Base-by-base conservation (phyloP, 2,888 invertebrate genomes). In the Nomada ferruginata region DNA sequence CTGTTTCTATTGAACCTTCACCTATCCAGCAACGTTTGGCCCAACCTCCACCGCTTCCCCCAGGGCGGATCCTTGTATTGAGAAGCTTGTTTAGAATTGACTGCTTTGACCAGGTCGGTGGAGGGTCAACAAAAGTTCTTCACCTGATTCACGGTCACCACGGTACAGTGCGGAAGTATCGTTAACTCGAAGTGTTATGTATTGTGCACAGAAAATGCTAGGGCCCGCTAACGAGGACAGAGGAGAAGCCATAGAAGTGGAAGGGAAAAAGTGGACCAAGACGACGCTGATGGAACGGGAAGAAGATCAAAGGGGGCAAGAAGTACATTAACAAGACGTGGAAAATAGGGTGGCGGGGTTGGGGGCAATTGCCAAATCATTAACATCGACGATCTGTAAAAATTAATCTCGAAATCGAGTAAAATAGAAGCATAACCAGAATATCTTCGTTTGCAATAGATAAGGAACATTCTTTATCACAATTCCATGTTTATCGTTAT, bases 41-140 rank as follows among this genome's bases (percentile, higher is more conserved):
- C 23, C 47, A 20, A 2, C 5, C 26, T 4, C 4, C 3, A 0
- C 4, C n/a, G 13, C 15, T 15, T 9, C 9, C 52, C 11, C 10
- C n/a, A n/a, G 36, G 23, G 42, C 26, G 47, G 29, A 36, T 20
- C 5, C 44, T 44, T 18, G 52, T 78, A 29, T 26, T 44, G 42
- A 11, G 55, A 26, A 70, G 79, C 59, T 60, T 79, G 79, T 65
- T 70, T 65, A 69, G 79, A 79, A 70, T 79, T 53, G 47, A 55
- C 42, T 3, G 47, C 2, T 15, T 44, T 65, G 52, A 60, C 65
- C 70, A 60, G 15, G 13, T 47, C 47, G 15, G 59, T 60, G 52
- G 10, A 50, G 13, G 29, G 79, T 64, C 70, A 50, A 79, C 79
- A 53, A 77, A 65, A 79, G 70, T 79, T 79, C 26, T 65, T 71